Evolutionary conservation across 2,797 vertebrate species (phyloP).

Genomic region (Mus minutoides): DNA sequence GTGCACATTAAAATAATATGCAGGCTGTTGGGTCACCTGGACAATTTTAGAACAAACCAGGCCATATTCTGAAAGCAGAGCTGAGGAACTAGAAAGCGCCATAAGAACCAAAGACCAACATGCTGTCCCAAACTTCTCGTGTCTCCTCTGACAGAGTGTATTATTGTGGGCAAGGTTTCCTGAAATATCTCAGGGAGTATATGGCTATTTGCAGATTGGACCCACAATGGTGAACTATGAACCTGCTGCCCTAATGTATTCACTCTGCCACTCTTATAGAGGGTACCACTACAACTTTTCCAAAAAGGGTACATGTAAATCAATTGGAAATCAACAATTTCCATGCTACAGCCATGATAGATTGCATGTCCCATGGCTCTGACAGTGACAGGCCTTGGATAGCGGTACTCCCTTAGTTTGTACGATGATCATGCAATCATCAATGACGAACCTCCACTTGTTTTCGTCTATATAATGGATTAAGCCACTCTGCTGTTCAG

Average conservation of each 20-base stretch:
- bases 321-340: background rate
- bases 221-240: background rate
- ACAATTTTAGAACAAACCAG: background rate
- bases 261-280: background rate
- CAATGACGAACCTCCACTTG: background rate
- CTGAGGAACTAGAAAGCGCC: background rate
- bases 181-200: constrained; percentile 2
- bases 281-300: background rate
- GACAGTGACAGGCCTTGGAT: background rate
- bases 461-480: background rate
- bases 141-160: background rate
- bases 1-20: background rate
- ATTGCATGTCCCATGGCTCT: background rate
- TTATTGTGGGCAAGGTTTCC: background rate
- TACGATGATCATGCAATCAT: background rate
- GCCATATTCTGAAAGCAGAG: background rate
- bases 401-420: background rate
- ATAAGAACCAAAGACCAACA: background rate
- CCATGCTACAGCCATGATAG: background rate
- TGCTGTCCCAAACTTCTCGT: background rate
- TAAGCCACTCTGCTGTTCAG: background rate
- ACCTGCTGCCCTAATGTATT: background rate
- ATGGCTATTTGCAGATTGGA: background rate
- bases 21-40: background rate
- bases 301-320: background rate